A percentile compares a stretch with the other conserved stretches of the same genome.
phyloP scores from a whole-genome alignment of 1,140 invertebrate species.

The Monomorium pharaonis region DNA sequence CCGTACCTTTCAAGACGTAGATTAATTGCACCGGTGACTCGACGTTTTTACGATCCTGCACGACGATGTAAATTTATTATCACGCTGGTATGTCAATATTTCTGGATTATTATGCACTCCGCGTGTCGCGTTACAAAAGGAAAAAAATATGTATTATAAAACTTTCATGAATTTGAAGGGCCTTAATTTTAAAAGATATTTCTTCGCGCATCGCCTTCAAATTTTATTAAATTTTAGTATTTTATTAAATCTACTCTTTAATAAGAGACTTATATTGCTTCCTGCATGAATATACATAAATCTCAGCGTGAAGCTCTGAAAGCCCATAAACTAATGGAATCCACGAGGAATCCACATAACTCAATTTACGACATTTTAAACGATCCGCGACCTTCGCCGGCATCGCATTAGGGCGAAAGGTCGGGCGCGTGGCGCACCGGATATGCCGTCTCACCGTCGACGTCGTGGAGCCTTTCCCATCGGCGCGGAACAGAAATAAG shows the following conservation, averaged over 20 bases:
- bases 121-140: background rate
- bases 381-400: slow-evolving; percentile 49
- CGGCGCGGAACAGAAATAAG: slow-evolving; percentile 15
- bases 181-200: background rate
- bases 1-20: slow-evolving; percentile 37
- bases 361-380: slow-evolving; percentile 47
- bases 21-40: slow-evolving; percentile 49
- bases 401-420: slow-evolving; percentile 58
- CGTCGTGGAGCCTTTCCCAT: slow-evolving; percentile 4
- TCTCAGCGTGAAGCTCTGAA: background rate
- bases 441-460: slow-evolving; percentile 56
- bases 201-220: background rate
- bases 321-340: background rate
- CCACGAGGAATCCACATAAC: background rate
- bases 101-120: background rate
- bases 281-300: background rate
- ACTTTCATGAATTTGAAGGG: background rate
- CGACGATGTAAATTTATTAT: slow-evolving; percentile 50
- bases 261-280: background rate
- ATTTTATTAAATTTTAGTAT: background rate
- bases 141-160: background rate
- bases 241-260: slow-evolving; percentile 7
- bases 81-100: slow-evolving; percentile 22
- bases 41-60: slow-evolving; percentile 3
- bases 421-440: slow-evolving; percentile 63